Percentiles rank a stretch among this genome's conserved stretches.
Conservation (phyloP, 2,888 invertebrate species). For the Cabera pusaria region DNA sequence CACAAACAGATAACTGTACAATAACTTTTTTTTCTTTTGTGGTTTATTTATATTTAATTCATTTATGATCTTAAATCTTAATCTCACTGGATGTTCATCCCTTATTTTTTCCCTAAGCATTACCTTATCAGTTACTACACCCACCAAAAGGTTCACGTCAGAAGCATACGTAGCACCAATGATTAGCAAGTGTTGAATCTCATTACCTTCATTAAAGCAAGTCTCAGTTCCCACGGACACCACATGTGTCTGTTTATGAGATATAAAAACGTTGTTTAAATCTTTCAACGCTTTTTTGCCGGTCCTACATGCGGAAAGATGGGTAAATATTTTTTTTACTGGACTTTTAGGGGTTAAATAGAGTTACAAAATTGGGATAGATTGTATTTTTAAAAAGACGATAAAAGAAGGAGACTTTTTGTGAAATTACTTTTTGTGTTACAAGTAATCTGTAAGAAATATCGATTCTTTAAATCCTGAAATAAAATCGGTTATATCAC, state of each 20-base stretch:
- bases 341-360: constrained; percentile 6
- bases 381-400: too few relatives aligned
- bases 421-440: too few relatives aligned
- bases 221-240: constrained; percentile 61
- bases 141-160: constrained; percentile 17
- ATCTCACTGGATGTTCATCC: too few relatives aligned
- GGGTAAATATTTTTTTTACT: constrained; percentile 40
- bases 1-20: too few relatives aligned
- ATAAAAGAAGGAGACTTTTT: too few relatives aligned
- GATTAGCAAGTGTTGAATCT: constrained; percentile 67
- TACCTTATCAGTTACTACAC: too few relatives aligned
- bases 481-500: too few relatives aligned
- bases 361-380: constrained; percentile 4
- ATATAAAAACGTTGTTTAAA: constrained; percentile 53
- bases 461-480: too few relatives aligned
- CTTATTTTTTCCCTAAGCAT: too few relatives aligned
- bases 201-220: constrained; percentile 62
- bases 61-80: neutral
- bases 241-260: constrained; percentile 67
- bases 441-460: too few relatives aligned
- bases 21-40: too few relatives aligned
- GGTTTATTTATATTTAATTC: too few relatives aligned
- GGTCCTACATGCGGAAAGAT: constrained; percentile 36
- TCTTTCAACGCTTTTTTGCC: constrained; percentile 60
- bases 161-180: constrained; percentile 34